phyloP scores from a whole-genome alignment of 2,113 vertebrate species.

The Syrrhaptes paradoxus region DNA sequence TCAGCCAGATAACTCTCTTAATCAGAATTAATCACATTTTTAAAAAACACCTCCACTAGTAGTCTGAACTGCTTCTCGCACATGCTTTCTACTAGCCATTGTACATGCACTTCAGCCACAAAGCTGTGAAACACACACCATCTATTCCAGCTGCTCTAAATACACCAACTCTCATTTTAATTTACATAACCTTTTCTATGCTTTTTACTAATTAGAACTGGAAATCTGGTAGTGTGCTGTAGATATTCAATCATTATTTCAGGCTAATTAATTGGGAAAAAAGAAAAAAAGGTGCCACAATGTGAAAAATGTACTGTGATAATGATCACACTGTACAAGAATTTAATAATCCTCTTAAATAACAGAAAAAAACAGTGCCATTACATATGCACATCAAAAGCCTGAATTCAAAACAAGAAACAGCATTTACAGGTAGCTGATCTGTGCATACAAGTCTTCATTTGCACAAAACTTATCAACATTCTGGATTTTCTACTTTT shows the following conservation, averaged over 20 bases:
- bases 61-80: not conserved
- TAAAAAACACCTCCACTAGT: not conserved
- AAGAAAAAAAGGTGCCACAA: too few species aligned
- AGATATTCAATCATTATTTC: not conserved
- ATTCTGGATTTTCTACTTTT: not conserved
- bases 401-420: not conserved
- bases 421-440: not conserved
- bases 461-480: not conserved
- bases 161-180: not conserved
- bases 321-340: not conserved
- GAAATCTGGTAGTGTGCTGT: not conserved
- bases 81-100: accelerated
- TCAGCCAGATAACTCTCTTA: not conserved
- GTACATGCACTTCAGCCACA: not conserved
- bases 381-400: not conserved
- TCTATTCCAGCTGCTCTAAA: not conserved
- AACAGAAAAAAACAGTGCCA: not conserved
- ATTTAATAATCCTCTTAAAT: not conserved
- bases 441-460: not conserved
- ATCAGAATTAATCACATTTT: not conserved
- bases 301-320: not conserved
- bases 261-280: not conserved
- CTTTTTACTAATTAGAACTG: not conserved
- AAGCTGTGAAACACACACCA: not conserved
- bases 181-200: not conserved